Conservation (phyloP, 2,797 vertebrate species). For the Allobates femoralis region DNA sequence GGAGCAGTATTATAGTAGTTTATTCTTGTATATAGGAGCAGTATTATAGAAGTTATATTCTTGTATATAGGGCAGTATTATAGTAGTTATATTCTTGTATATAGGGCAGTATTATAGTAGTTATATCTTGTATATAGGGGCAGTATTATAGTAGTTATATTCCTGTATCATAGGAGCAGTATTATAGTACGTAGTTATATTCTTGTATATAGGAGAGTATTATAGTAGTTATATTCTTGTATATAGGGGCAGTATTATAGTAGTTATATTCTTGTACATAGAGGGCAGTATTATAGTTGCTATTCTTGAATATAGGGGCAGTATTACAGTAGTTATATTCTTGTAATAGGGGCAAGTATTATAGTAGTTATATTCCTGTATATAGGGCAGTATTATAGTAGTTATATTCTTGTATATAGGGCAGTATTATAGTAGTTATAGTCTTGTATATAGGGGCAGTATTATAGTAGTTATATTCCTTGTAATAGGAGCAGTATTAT, state of each 20-base stretch:
- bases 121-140: neutral
- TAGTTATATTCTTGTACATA: constrained; percentile 9
- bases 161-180: neutral
- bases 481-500: neutral
- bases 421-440: neutral
- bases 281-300: neutral
- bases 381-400: neutral
- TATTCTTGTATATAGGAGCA: neutral
- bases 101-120: constrained; percentile 7
- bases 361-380: neutral
- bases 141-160: constrained; percentile 3
- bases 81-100: constrained; percentile 13
- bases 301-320: neutral
- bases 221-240: constrained; percentile 8
- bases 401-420: neutral
- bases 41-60: neutral
- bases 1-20: neutral
- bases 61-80: constrained; percentile 1
- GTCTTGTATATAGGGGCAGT: neutral
- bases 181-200: constrained; percentile 8
- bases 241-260: constrained; percentile 1
- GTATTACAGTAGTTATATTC: constrained; percentile 6
- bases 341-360: neutral
- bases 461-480: constrained; percentile 4
- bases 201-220: neutral